Evolutionary conservation across 2,888 invertebrate species (phyloP).

Genomic region (Gymnoscelis rufifasciata): DNA sequence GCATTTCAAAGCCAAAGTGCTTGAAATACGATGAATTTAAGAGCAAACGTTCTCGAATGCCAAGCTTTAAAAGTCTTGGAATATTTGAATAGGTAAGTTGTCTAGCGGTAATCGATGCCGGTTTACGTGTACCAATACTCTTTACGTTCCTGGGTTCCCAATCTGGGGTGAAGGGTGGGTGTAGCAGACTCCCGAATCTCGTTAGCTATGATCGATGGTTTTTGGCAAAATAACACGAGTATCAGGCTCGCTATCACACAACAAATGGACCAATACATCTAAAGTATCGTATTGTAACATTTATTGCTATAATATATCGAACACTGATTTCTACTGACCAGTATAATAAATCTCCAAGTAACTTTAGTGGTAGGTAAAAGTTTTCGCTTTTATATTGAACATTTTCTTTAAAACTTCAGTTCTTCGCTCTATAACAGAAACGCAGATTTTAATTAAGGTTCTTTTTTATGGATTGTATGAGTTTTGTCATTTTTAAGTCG

Average conservation of each 20-base stretch:
- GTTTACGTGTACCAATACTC: slow-evolving; percentile 24
- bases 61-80: neutral
- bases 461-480: slow-evolving; percentile 1
- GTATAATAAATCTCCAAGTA: neutral
- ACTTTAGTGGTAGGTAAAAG: neutral
- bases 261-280: slow-evolving; percentile 42
- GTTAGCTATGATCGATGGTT: slow-evolving; percentile 56
- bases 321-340: slow-evolving; percentile 5
- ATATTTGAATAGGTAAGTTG: slow-evolving; percentile 26
- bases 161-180: slow-evolving; percentile 2
- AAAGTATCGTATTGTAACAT: slow-evolving; percentile 27
- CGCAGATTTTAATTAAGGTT: slow-evolving; percentile 1
- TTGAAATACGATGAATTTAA: neutral
- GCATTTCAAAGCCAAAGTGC: neutral
- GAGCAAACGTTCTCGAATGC: neutral
- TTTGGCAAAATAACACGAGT: slow-evolving; percentile 26
- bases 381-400: neutral
- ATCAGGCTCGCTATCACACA: slow-evolving; percentile 34
- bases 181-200: slow-evolving; percentile 34
- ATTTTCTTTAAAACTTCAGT: neutral
- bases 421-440: neutral
- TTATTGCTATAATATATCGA: slow-evolving; percentile 24
- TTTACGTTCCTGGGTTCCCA: slow-evolving; percentile 19
- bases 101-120: slow-evolving; percentile 42
- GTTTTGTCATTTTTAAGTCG: neutral